Base-by-base conservation (phyloP, 92 coral and sea anemone genomes). In the Epizoanthus rinbou region DNA sequence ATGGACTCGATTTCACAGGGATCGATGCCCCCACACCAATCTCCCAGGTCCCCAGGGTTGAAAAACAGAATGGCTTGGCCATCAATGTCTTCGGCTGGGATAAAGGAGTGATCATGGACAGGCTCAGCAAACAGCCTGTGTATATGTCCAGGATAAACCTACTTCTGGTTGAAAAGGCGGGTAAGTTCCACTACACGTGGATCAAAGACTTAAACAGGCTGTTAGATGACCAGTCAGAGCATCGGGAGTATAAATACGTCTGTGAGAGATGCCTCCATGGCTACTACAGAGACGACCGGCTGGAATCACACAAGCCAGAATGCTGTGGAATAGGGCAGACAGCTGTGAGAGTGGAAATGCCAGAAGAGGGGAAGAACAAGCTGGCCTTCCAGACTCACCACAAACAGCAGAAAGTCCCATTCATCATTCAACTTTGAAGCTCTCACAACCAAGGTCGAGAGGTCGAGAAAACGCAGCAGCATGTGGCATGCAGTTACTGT, bases 21-120 rank as follows among this genome's bases (percentile, higher is more conserved):
- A 57, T 28, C 3, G 79, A 64, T 0, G 64, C 76, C 24, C 88
- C 85, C 10, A 79, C 75, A 63, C 76, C 78, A 3, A n/a, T 81
- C 14, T 35, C 22, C 22, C 64, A 81, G 14, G 28, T 81, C 0
- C 52, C 65, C 62, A 66, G 11, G 66, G 33, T 50, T 22, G 74
- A 81, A 50, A 37, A 3, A 23, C 65, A 81, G 24, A 79, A 79
- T 69, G 31, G 24, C 70, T 39, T 86, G 7, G 80, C 43, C 0
- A 62, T 63, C 0, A 79, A 62, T 21, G 57, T 79, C 1, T 79
- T 79, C 17, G 83, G 59, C 43, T 41, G 68, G 64, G 5, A 75
- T 8, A n/a, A n/a, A 45, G 79, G 68, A 1, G 76, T 86, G 21
- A 72, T 71, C 17, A 64, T 82, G 0, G 56, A 70, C 24, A 9